These are phyloP conservation scores for Glaucidium brasilianum DNA, from an alignment of 2,113 vertebrate genomes.

Conservation along the genomic window DNA sequence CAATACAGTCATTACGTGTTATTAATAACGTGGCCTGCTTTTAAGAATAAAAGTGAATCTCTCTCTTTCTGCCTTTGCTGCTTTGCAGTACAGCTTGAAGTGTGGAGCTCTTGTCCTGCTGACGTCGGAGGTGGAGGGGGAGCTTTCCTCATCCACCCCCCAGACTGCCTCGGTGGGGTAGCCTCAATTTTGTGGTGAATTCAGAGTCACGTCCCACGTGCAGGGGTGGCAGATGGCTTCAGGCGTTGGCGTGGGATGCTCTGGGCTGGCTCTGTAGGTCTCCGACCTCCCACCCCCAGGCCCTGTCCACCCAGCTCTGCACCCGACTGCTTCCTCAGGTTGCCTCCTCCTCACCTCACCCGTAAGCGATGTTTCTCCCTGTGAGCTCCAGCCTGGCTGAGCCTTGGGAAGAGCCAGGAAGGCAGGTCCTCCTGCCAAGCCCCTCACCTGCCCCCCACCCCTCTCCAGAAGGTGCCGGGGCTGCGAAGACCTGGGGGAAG, in stretches of 20 bases:
- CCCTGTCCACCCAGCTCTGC: background rate
- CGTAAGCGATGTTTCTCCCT: background rate
- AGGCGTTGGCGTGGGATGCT: background rate
- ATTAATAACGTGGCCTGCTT: background rate
- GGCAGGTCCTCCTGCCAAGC: background rate
- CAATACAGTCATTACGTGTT: background rate
- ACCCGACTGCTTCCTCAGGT: background rate
- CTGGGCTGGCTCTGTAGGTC: background rate
- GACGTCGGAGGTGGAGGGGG: fast-evolving
- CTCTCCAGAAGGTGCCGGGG: background rate
- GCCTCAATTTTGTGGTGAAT: background rate
- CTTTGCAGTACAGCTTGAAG: background rate
- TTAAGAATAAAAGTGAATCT: background rate
- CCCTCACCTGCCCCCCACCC: background rate
- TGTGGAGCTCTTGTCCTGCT: background rate
- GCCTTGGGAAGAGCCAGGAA: background rate
- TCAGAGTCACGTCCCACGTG: background rate
- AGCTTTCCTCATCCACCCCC: background rate
- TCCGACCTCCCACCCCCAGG: background rate
- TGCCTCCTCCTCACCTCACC: background rate
- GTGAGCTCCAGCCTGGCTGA: background rate
- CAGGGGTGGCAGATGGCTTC: background rate
- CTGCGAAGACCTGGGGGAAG: background rate
- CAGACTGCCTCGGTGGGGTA: background rate
- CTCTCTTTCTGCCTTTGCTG: background rate